Base-by-base conservation (phyloP, 2,113 vertebrate species). In the Ariopsis seemanni region DNA sequence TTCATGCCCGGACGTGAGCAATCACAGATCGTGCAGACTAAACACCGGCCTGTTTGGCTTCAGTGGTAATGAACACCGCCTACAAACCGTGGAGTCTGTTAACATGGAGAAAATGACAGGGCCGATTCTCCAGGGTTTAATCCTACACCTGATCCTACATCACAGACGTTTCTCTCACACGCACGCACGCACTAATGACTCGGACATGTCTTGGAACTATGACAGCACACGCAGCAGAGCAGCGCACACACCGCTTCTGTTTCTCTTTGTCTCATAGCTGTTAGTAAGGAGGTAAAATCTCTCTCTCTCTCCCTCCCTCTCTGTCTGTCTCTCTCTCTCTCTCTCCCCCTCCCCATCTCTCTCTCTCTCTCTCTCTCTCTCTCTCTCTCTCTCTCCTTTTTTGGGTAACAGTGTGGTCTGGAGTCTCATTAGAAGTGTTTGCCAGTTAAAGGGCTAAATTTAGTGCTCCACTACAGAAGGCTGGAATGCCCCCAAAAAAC, bases 371-470 rank as follows among this genome's bases (percentile, higher is more conserved):
- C 48, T 83, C 17, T 84, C 63, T 72, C 83, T 65, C 58, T 57
- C 20, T 25, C 48, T 50, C 30, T 65, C 10, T 27, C 48, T 83
- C 17, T 84, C 63, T 72, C 83, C 57, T 88, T 71, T 90, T 82
- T 85, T 89, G 88, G 89, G 87, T 82, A 89, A 83, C 52, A 22
- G 30, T 57, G 20, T 58, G 82, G 67, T 72, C 34, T 75, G 75
- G 75, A 42, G 50, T 85, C 87, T 75, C 87, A 88, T 90, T 86
- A 85, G 77, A 80, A 81, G 48, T 62, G 67, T 87, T 87, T 85
- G 67, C 82, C 82, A 86, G 82, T 88, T 75, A n/a, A 74, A 75
- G 55, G 15, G 83, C 89, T 90, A 90, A 87, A 87, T 87, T 89
- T 89, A 87, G 89, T 79, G 22, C 27, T 57, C 11, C 82, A 77